phyloP scores from a whole-genome alignment of 1,140 invertebrate genomes.

The Camponotus vicinus region DNA sequence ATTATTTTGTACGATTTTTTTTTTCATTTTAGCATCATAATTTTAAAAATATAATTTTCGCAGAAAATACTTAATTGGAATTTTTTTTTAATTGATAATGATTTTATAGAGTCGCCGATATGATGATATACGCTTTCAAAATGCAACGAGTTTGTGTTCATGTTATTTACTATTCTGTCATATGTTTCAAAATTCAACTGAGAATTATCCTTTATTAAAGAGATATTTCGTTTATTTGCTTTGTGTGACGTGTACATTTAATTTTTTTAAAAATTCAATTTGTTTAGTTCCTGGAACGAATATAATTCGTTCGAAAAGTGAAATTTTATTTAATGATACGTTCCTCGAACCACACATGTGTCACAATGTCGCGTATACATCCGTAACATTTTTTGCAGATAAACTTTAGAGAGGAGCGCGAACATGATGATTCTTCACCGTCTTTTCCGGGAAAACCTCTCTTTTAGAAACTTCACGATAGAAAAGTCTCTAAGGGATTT shows the following conservation, averaged over 20 bases:
- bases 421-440: not conserved
- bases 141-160: not conserved
- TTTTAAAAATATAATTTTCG: not conserved
- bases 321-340: not conserved
- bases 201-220: not conserved
- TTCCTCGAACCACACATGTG: conserved; percentile 20
- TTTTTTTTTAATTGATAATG: not conserved
- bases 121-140: not conserved
- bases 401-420: not conserved
- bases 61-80: not conserved
- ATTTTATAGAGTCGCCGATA: not conserved
- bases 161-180: not conserved
- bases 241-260: not conserved
- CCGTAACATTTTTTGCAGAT: conserved; percentile 3
- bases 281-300: not conserved
- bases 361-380: not conserved
- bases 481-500: not conserved
- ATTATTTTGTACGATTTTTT: not conserved
- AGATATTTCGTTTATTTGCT: not conserved
- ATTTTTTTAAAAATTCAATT: conserved; percentile 12
- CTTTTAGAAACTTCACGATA: not conserved
- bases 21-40: not conserved
- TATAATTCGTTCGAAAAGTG: not conserved
- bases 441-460: conserved; percentile 16
- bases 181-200: not conserved